A percentile compares a stretch with the other conserved stretches of the same genome.
These are phyloP conservation scores for Loripinus fragilis DNA, from an alignment of 2,888 invertebrate genomes.

Conservation along the genomic window DNA sequence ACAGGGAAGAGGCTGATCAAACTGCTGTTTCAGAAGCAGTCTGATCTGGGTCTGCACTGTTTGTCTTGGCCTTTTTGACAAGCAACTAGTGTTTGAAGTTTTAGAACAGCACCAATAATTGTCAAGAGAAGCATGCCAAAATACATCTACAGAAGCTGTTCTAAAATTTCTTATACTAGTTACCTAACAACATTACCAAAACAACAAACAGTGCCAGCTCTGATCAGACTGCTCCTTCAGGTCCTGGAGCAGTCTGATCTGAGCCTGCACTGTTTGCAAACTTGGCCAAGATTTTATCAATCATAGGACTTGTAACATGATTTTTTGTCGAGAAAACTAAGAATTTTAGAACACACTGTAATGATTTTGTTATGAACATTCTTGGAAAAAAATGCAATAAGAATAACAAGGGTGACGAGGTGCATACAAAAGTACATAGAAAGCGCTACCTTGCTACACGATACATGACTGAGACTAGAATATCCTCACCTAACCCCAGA, in stretches of 20 bases:
- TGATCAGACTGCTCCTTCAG: not conserved
- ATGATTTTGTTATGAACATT: not conserved
- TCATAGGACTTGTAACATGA: not conserved
- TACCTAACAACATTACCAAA: too few species aligned
- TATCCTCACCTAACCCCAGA: constrained; percentile 51
- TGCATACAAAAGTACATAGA: not conserved
- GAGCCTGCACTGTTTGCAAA: not conserved
- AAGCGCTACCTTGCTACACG: constrained; percentile 30
- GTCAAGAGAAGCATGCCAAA: not conserved
- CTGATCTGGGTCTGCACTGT: too few species aligned
- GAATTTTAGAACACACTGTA: too few species aligned
- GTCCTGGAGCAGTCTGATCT: not conserved
- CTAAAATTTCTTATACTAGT: too few species aligned
- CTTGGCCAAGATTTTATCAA: not conserved
- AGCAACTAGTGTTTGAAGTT: too few species aligned
- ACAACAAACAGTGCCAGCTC: not conserved
- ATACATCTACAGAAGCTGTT: too few species aligned
- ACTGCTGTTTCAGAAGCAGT: too few species aligned
- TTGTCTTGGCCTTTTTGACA: too few species aligned
- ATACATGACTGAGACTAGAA: constrained; percentile 29
- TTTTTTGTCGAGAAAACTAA: not conserved
- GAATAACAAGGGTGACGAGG: not conserved
- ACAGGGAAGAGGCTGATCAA: too few species aligned
- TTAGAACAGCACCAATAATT: too few species aligned
- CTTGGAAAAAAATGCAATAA: not conserved